Conservation (phyloP, 2,888 invertebrate genomes). For the Cecidostiba fungosa region DNA sequence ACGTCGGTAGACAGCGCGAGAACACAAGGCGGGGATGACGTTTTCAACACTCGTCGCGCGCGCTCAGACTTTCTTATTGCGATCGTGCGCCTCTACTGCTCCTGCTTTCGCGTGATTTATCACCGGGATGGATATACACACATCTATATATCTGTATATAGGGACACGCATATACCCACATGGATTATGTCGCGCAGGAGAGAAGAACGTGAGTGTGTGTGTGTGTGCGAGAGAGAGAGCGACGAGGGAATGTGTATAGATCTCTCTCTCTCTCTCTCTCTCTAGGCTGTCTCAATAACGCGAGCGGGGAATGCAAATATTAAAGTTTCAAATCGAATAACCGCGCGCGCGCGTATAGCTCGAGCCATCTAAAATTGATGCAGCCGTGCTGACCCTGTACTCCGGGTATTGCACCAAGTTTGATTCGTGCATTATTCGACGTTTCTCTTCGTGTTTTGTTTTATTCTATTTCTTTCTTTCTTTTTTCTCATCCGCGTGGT, state of each 20-base stretch:
- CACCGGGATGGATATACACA: neutral
- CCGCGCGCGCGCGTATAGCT: neutral
- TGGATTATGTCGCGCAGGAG: conserved; percentile 32
- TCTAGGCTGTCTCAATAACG: conserved; percentile 38
- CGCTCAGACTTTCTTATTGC: conserved; percentile 69
- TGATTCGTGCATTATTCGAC: conserved; percentile 13
- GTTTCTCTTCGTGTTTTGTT: neutral
- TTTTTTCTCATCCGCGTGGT: neutral
- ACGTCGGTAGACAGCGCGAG: neutral
- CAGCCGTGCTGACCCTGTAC: neutral
- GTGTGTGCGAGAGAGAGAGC: too few relatives aligned
- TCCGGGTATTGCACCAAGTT: neutral
- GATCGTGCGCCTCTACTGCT: conserved; percentile 54
- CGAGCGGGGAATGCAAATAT: conserved; percentile 54
- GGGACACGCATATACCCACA: neutral
- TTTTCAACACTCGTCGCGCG: conserved; percentile 67
- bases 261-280: neutral
- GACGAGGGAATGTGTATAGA: too few relatives aligned
- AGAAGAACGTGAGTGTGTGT: neutral
- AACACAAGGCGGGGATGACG: conserved; percentile 63
- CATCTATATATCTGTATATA: neutral
- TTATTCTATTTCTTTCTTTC: neutral
- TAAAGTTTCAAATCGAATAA: conserved; percentile 57
- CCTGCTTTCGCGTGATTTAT: conserved; percentile 52
- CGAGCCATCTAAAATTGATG: conserved; percentile 42